Evolutionary conservation across 2,113 vertebrate species (phyloP), one percentile per base, ranked within the genome.

Genomic region (Physeter macrocephalus): DNA sequence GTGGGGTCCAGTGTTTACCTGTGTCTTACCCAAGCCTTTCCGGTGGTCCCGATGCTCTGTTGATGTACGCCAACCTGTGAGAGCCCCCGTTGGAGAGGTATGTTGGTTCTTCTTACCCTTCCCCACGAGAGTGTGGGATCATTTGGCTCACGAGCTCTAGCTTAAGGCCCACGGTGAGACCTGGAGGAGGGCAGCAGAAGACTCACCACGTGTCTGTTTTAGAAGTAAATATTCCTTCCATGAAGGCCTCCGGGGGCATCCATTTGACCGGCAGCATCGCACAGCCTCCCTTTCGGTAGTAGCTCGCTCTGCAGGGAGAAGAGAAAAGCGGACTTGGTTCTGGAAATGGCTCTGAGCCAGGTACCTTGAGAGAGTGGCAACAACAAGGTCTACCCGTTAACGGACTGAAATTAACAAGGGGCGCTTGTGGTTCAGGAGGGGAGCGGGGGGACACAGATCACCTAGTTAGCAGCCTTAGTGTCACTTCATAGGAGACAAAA

Each of bases 231-330:
- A 99, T 99, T 64, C 99, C 99, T 98, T 99, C 99, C 99, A 99
- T 99, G 98, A 99, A 99, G 97, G 99, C 99, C 97, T 99, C 99
- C 0, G 99, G 99, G 59, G 99, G 99, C 99, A 99, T 99, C 99
- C 99, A 99, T 89, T 99, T 99, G 77, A 99, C 99, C 0, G 99
- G 99, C 95, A 99, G 98, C 99, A 99, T 99, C 23, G 99, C 99
- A 52, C 99, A 99, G 0, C 99, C 99, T 8, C 99, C 99, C 98
- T 99, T 99, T 93, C 99, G 99, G 98, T 99, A 99, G 98, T 99
- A 99, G 97, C 99, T 99, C 3, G 99, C 99, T 98, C 99, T 99
- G 98, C 21, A 34, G 64, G 54, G 67, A 92, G 87, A 87, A 97
- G 97, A 95, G 57, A 95, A 57, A 98, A 92, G 46, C 41, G 71